Evolutionary conservation across 2,113 vertebrate species (phyloP).

Genomic region (Chiloscyllium plagiosum): DNA sequence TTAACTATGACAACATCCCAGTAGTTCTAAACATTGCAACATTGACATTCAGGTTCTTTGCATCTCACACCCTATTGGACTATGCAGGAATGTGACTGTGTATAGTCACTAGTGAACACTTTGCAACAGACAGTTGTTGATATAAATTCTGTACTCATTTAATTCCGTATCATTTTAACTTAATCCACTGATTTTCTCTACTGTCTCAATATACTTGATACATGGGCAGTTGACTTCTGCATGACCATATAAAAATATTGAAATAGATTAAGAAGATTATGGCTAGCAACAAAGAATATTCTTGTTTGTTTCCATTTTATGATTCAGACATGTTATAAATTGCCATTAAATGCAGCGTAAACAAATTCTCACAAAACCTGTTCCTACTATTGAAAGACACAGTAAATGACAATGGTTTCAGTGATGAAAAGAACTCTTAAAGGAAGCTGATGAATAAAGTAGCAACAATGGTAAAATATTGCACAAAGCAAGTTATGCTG

Average conservation of each 20-base stretch:
- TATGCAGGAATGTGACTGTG: conserved; percentile 41
- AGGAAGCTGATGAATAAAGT: conserved; percentile 48
- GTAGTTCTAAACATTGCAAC: conserved; percentile 44
- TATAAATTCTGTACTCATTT: conserved; percentile 44
- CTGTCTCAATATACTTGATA: conserved; percentile 15
- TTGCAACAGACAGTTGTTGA: conserved; percentile 50
- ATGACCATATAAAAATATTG: neutral
- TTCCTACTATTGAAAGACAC: neutral
- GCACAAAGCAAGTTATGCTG: conserved; percentile 47
- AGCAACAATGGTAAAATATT: conserved; percentile 49
- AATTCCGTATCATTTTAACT: conserved; percentile 41
- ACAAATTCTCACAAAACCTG: neutral
- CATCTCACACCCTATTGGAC: conserved; percentile 47
- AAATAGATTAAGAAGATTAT: neutral
- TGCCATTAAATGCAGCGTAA: conserved; percentile 20
- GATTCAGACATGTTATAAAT: conserved; percentile 4
- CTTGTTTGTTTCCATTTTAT: neutral
- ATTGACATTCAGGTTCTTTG: conserved; percentile 55
- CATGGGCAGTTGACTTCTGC: conserved; percentile 40
- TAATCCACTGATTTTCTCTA: neutral
- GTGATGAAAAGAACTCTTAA: conserved; percentile 35
- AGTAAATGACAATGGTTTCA: conserved; percentile 29
- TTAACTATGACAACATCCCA: conserved; percentile 49
- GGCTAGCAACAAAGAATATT: neutral
- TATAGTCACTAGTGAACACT: conserved; percentile 47